Base-by-base conservation (phyloP, 2,888 invertebrate genomes). In the Andrena marginata region DNA sequence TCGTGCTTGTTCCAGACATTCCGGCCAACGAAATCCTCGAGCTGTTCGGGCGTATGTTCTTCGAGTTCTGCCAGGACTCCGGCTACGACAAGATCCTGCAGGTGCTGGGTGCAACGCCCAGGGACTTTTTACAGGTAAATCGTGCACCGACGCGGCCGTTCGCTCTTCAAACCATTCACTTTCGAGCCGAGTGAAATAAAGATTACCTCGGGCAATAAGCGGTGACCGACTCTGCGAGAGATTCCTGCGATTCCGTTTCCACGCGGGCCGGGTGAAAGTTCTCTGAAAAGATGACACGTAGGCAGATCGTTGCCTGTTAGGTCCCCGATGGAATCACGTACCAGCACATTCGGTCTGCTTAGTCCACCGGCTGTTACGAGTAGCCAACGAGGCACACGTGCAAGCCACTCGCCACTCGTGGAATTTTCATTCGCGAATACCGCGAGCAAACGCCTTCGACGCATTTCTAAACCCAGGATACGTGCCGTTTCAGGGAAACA, bases 1-100 rank as follows among this genome's bases (percentile, higher is more conserved):
- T 13, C 10, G 0, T 2, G 51, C 10, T 23, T 62, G 10, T 13
- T 94, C 4, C 93, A 98, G 98, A 98, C 93, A 97, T 98, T 84
- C 98, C 98, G 48, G 98, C 98, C 0, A 97, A 97, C 91, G 97
- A 97, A 48, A 98, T 99, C 88, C 94, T 99, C 90, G 98, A 98
- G 93, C 95, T 97, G 4, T 98, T 99, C 91, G 99, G 99, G 0
- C 98, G 97, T 93, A 98, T 98, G 89, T 99, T 99, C 95, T 99
- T 99, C 93, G 98, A 99, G 94, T 98, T 99, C 92, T 99, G 99
- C 91, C 98, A 99, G 94, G 98, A 98, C 93, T 98, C 98, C 2
- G 99, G 99, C n/a, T 99, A 99, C 92, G 99, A 99, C 92, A 98
- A 98, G 94, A 99, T 99, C 85, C 95, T 99, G 49, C 98, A 98